Conservation (phyloP, 64 coral and sea anemone species). For the Stichodactyla mertensii region DNA sequence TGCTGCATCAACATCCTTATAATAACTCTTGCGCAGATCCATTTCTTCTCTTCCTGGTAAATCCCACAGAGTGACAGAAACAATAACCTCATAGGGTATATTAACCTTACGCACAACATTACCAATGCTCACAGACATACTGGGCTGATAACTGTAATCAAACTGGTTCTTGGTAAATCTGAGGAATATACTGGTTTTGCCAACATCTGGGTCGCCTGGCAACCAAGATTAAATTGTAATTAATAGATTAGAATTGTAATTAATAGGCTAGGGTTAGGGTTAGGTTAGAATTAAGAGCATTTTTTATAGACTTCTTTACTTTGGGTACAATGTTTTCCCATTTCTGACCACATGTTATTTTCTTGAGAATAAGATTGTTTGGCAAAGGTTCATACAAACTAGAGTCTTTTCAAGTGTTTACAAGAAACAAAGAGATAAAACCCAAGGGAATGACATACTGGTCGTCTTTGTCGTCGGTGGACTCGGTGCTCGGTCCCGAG, state of each 20-base stretch:
- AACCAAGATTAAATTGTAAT: neutral
- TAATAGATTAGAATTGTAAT: neutral
- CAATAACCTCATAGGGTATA: conserved; percentile 86
- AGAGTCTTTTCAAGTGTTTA: too few species aligned
- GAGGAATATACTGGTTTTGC: conserved; percentile 92
- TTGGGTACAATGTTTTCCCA: too few species aligned
- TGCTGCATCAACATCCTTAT: conserved; percentile 99
- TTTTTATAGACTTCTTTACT: neutral
- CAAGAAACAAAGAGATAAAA: too few species aligned
- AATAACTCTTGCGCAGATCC: conserved; percentile 94
- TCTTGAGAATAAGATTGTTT: too few species aligned
- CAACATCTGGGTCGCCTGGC: conserved; percentile 89
- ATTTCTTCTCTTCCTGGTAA: conserved; percentile 96
- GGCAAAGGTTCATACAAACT: too few species aligned
- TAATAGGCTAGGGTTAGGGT: too few species aligned
- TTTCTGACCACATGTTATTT: too few species aligned
- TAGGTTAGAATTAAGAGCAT: neutral
- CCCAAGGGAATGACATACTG: too few species aligned
- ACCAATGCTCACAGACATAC: conserved; percentile 87
- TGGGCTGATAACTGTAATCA: conserved; percentile 98
- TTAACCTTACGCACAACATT: conserved; percentile 96
- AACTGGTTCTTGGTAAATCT: conserved; percentile 98
- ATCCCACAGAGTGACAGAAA: conserved; percentile 93
- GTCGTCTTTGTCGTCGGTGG: too few species aligned
- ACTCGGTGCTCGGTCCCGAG: too few species aligned